Conservation (phyloP, 1,140 invertebrate species). For the Diuraphis noxia region DNA sequence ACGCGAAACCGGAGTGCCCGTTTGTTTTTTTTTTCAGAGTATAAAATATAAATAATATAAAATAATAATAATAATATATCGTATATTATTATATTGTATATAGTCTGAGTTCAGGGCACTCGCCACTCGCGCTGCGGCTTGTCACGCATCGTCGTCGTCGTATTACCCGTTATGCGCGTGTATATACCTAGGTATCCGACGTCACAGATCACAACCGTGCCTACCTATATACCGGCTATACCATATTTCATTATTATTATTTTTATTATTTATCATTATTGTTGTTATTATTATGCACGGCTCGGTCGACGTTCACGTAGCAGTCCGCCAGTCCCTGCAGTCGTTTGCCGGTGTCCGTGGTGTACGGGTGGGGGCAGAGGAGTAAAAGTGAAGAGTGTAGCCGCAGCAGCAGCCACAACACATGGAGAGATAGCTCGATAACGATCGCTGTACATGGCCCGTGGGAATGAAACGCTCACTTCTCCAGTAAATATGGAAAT, state of each 20-base stretch:
- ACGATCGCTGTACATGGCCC: constrained; percentile 48
- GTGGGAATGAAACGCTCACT: constrained; percentile 47
- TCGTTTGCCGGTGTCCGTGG: too few species aligned
- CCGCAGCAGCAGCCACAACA: too few species aligned
- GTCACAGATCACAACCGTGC: background rate
- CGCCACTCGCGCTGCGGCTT: background rate
- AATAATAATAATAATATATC: background rate
- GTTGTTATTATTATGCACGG: constrained; percentile 15
- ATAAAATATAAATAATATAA: background rate
- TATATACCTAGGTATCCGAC: background rate
- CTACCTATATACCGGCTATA: background rate
- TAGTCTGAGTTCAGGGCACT: background rate
- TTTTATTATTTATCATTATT: constrained; percentile 14
- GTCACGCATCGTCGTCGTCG: background rate
- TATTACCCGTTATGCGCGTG: background rate
- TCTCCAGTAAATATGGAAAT: constrained; percentile 48
- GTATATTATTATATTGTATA: background rate
- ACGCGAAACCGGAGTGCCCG: background rate
- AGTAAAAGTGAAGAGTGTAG: background rate
- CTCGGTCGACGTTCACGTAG: background rate
- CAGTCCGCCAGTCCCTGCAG: constrained; percentile 1
- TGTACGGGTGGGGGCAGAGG: background rate
- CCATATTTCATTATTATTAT: constrained; percentile 16
- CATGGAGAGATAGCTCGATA: constrained; percentile 10
- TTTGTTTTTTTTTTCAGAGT: background rate